These are phyloP conservation scores for Macropodus opercularis DNA, from an alignment of 2,797 vertebrate species.

Conservation along the genomic window DNA sequence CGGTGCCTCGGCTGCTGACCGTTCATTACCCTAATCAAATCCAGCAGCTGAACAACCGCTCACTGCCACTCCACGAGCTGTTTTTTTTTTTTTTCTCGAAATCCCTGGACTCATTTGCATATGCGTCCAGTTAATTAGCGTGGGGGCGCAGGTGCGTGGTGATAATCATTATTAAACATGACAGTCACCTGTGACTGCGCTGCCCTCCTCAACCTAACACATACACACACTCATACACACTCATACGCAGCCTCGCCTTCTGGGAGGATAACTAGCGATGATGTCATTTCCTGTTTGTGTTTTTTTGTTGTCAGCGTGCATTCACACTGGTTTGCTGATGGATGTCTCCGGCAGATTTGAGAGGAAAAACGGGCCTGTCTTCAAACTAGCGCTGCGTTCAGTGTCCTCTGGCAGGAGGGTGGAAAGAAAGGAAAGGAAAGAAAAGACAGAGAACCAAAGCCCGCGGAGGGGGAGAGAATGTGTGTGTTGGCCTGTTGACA, in stretches of 20 bases:
- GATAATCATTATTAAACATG: slow-evolving; percentile 99
- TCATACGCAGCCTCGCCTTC: slow-evolving; percentile 18
- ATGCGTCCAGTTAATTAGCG: slow-evolving; percentile 98
- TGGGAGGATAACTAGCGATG: slow-evolving; percentile 27
- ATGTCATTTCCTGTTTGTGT: slow-evolving; percentile 65
- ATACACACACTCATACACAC: slow-evolving; percentile 41
- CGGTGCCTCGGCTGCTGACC: slow-evolving; percentile 84
- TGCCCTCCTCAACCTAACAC: slow-evolving; percentile 69
- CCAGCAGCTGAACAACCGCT: slow-evolving; percentile 96
- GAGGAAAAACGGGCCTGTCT: slow-evolving; percentile 10
- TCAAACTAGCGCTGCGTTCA: slow-evolving; percentile 18
- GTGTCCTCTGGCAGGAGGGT: slow-evolving; percentile 29
- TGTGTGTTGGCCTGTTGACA: slow-evolving; percentile 54
- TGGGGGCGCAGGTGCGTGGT: slow-evolving; percentile 98
- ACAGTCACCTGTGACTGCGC: slow-evolving; percentile 98
- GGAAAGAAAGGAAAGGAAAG: slow-evolving; percentile 26
- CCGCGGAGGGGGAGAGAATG: slow-evolving; percentile 13
- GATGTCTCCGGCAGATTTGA: slow-evolving; percentile 14
- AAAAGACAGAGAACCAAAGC: slow-evolving; percentile 31
- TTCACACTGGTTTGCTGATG: slow-evolving; percentile 9
- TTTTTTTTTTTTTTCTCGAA: slow-evolving; percentile 44
- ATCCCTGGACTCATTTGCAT: slow-evolving; percentile 93
- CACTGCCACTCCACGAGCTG: slow-evolving; percentile 90
- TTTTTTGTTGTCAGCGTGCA: slow-evolving; percentile 15
- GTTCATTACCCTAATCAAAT: slow-evolving; percentile 99